Evolutionary conservation across 53 echinoderm and acorn worm species (phyloP), one percentile per base, ranked within the genome.

Genomic region (Henricia sp.): DNA sequence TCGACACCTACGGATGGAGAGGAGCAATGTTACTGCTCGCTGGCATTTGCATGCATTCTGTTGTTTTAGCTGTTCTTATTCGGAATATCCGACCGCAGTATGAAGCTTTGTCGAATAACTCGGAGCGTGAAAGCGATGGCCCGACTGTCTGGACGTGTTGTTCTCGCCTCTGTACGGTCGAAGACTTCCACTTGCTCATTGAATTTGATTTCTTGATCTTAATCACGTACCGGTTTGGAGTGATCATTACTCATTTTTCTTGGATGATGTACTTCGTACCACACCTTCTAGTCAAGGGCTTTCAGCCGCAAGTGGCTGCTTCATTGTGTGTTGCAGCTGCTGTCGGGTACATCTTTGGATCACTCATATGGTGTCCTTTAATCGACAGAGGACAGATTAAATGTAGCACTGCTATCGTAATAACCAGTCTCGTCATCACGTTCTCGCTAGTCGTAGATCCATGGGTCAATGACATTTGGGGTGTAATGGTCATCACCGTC

Each of bases 241-340:
- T 68, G 38, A 0, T 1, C 0, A 20, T 68, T n/a, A 21, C 68
- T 21, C 16, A 19, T 12, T 21, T 3, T 68, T 8, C 68, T 20
- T 68, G 68, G 68, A 2, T 68, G 40, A 0, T 68, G 2, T 68
- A 68, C 25, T 68, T 40, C 40, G 68, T 68, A 19, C 68, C 68
- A 21, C 68, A 68, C 25, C 68, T 68, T 3, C 14, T 20, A 14
- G 41, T 1, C 68, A 68, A 40, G 11, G 68, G 41, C 41, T 68
- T 68, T 26, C 24, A 20, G 20, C 68, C 68, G 1, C 68, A 40
- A 41, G 68, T 68, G 41, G 68, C 68, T n/a, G 68, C 68, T n/a
- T 5, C 68, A 4, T 41, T 68, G 19, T 39, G 68, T 41, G 19
- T 25, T 17, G 68, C 68, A 21, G 68, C 68, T 32, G 41, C 40